phyloP scores from a whole-genome alignment of 2,113 vertebrate species.

The Syngnathus floridae region DNA sequence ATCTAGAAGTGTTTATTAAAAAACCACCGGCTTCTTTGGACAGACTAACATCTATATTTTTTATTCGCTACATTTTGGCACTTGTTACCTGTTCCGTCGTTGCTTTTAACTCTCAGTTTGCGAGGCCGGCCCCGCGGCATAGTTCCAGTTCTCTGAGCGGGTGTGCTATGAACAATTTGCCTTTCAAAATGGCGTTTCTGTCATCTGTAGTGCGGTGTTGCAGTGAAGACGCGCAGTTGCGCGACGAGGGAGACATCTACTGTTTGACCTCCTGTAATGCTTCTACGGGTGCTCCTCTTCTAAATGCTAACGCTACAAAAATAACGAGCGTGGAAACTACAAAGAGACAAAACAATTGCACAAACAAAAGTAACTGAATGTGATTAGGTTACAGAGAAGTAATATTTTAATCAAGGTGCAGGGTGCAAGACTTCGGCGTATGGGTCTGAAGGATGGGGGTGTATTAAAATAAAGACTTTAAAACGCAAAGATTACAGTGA shows the following conservation, averaged over 20 bases:
- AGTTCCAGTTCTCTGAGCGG: slow-evolving; percentile 77
- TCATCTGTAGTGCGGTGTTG: slow-evolving; percentile 30
- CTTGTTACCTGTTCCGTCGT: slow-evolving; percentile 83
- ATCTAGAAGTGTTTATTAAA: slow-evolving; percentile 39
- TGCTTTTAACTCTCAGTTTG: slow-evolving; percentile 79
- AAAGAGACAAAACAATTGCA: background rate
- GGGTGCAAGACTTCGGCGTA: background rate
- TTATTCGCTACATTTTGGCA: slow-evolving; percentile 66
- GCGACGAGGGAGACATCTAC: slow-evolving; percentile 68
- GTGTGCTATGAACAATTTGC: slow-evolving; percentile 74
- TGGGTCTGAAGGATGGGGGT: background rate
- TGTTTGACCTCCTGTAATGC: slow-evolving; percentile 19
- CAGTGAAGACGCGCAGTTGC: slow-evolving; percentile 25
- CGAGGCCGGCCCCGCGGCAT: slow-evolving; percentile 97
- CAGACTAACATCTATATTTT: slow-evolving; percentile 46
- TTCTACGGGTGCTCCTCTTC: background rate
- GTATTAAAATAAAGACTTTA: too few relatives aligned
- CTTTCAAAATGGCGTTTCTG: slow-evolving; percentile 75
- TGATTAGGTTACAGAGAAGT: background rate
- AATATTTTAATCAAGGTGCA: background rate
- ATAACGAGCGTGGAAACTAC: background rate
- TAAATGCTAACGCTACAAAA: background rate
- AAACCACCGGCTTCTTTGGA: slow-evolving; percentile 37
- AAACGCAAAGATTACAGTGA: too few relatives aligned
- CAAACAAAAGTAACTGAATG: background rate